Evolutionary conservation across 2,113 vertebrate species (phyloP).

Genomic region (Equus przewalskii): DNA sequence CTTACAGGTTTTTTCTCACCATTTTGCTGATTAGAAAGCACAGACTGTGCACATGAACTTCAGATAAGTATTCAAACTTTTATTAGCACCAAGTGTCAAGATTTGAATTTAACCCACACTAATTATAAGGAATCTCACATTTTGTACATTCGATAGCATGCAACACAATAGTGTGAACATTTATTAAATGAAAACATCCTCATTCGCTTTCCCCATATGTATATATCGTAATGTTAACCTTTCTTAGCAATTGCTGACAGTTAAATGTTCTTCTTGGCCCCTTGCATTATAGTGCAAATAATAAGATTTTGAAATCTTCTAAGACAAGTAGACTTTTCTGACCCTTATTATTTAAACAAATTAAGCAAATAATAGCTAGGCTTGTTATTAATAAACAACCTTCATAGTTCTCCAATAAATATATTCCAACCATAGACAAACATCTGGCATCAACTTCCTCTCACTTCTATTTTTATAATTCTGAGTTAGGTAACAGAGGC

Average conservation of each 20-base stretch:
- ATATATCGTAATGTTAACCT: background rate
- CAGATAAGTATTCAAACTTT: background rate
- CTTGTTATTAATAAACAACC: background rate
- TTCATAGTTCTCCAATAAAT: background rate
- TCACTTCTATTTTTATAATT: constrained; percentile 49
- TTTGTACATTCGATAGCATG: background rate
- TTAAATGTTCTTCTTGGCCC: background rate
- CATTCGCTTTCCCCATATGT: background rate
- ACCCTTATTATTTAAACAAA: background rate
- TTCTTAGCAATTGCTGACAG: background rate
- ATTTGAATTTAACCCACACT: background rate
- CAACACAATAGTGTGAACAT: background rate
- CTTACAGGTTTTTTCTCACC: background rate
- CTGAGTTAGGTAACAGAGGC: background rate
- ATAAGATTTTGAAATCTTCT: constrained; percentile 4
- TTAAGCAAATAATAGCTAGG: background rate
- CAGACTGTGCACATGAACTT: background rate
- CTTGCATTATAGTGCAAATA: background rate
- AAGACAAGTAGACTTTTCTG: background rate
- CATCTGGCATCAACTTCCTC: background rate
- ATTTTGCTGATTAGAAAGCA: constrained; percentile 41
- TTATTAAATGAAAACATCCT: background rate
- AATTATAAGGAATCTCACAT: background rate
- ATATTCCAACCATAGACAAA: background rate
- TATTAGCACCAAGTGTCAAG: background rate